Evolutionary conservation across 1,140 invertebrate species (phyloP), one percentile per base, ranked within the genome.

Genomic region (Drosophila micromelanica): DNA sequence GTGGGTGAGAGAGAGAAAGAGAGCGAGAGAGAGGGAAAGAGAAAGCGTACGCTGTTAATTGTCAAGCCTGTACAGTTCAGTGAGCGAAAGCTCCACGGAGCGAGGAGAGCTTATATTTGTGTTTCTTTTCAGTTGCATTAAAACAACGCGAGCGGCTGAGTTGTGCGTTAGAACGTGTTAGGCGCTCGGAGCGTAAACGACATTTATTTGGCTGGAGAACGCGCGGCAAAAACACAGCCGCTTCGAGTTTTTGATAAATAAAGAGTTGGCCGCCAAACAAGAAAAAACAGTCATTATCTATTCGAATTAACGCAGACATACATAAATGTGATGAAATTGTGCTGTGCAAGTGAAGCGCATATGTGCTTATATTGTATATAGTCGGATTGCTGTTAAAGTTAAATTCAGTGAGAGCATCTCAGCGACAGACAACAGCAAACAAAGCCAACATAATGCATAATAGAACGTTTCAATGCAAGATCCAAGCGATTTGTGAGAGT

Each of bases 111-210:
- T 35, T 43, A 13, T 23, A 27, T 6, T 49, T 52, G 61, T 52
- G 52, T n/a, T 15, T 37, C 6, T 15, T 32, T 27, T 3, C 35
- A 61, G 35, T 61, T 61, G 13, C 60, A 40, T 35, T 48, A 55
- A 62, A 73, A 63, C 60, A 65, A 56, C 20, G 72, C n/a, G 11
- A 35, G 30, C 12, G 9, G 12, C 7, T 17, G 40, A 73, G 61
- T 38, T 46, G 13, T 23, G 4, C 35, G 20, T 75, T 87, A 86
- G 70, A 87, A 63, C 30, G 49, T 51, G 64, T 49, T 80, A 5
- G 57, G 37, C 56, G 46, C 38, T 59, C 56, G 62, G 32, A 65
- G 32, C 45, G 52, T 48, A 20, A 46, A 57, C 43, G 67, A 49
- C 64, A 35, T 7, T 2, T 2, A 35, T 3, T 35, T 8, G 32